Evolutionary conservation across 2,113 vertebrate species (phyloP), one percentile per base, ranked within the genome.

Genomic region (Protobothrops mucrosquamatus): DNA sequence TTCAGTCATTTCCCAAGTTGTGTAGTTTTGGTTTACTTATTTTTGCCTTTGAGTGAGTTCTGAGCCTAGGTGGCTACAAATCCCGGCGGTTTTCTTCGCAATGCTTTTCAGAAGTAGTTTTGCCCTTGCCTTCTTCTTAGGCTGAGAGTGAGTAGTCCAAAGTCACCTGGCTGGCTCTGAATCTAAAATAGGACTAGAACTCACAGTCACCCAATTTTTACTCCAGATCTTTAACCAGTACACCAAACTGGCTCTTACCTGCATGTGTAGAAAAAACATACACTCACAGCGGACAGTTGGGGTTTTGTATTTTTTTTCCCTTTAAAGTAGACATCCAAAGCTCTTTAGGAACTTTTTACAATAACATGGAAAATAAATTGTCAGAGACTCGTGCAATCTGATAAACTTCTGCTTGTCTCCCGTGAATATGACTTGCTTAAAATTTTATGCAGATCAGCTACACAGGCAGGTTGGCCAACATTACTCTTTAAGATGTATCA

Each of bases 391-490:
- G 46, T 24, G 55, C 51, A 24, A 10, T 93, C 52, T 8, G 26
- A 56, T 29, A 56, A 52, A 85, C 34, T 20, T 52, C 23, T 52
- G 64, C 46, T 90, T 57, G 85, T 51, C n/a, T 61, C 11, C 20
- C 39, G 55, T 61, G 89, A 93, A 89, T 51, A 46, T 89, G 69
- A 74, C 7, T 23, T 43, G 22, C 0, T 0, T 85, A 48, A 26
- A 87, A 34, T 88, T 94, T 85, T 57, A n/a, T 90, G 95, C 92
- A 18, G 22, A 12, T 29, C 2, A 91, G 93, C n/a, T 0, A 22
- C 2, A 5, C 81, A 34, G 43, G 26, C 46, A 23, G 4, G 26
- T 57, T 93, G 34, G 91, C 24, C 55, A 52, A 29, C 46, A 54
- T 48, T 86, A 7, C 22, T 15, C 54, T 85, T 29, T 29, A 43